Conservation (phyloP, 1,140 invertebrate species). For the Dendrolimus kikuchii region DNA sequence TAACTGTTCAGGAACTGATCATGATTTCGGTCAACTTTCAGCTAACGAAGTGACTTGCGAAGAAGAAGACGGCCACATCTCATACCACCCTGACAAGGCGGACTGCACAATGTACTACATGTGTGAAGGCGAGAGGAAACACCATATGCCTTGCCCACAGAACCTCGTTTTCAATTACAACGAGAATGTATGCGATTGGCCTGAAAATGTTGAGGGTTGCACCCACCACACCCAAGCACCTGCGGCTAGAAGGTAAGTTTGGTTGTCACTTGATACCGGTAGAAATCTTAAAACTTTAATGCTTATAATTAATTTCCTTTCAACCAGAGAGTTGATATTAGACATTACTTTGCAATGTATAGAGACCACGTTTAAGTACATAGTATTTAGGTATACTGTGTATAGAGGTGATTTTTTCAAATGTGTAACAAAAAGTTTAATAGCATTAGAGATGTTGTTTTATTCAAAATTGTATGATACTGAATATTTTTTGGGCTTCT, state of each 20-base stretch:
- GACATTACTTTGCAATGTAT: too few relatives aligned
- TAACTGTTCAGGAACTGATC: not conserved
- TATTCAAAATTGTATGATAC: too few relatives aligned
- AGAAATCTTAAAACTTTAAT: too few relatives aligned
- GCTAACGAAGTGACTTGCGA: constrained; percentile 92
- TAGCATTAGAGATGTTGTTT: too few relatives aligned
- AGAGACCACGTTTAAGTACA: too few relatives aligned
- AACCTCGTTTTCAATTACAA: constrained; percentile 95
- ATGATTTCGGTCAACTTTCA: constrained; percentile 39
- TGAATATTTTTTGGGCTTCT: too few relatives aligned
- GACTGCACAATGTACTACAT: constrained; percentile 96
- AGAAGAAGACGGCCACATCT: constrained; percentile 94
- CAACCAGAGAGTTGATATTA: too few relatives aligned
- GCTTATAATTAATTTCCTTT: constrained; percentile 1
- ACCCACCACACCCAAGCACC: constrained; percentile 86
- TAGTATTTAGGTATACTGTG: too few relatives aligned
- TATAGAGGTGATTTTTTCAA: too few relatives aligned
- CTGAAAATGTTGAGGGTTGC: constrained; percentile 94
- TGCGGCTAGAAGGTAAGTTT: constrained; percentile 67
- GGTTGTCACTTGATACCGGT: not conserved
- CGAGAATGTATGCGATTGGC: constrained; percentile 97
- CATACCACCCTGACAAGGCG: constrained; percentile 90
- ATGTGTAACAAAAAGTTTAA: too few relatives aligned
- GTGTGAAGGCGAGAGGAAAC: constrained; percentile 95
- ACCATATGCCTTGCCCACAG: constrained; percentile 97